phyloP scores from a whole-genome alignment of 2,888 invertebrate species.

The Coremacera marginata region DNA sequence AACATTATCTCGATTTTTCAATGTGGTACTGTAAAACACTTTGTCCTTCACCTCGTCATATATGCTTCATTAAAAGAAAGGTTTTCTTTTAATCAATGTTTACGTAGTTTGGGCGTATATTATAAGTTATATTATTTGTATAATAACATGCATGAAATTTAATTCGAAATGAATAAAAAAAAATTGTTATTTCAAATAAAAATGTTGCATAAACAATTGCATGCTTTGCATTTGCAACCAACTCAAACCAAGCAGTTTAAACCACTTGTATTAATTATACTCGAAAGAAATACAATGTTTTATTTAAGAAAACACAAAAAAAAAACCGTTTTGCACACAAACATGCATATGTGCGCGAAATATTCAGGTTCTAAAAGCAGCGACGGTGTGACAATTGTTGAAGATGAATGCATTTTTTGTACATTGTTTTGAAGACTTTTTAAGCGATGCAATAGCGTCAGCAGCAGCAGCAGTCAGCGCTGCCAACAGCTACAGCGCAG shows the following conservation, averaged over 20 bases:
- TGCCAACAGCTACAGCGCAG: neutral
- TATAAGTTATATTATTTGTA: neutral
- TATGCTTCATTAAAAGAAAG: too few species aligned
- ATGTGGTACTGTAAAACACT: too few species aligned
- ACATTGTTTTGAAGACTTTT: conserved; percentile 6
- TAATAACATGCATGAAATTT: neutral
- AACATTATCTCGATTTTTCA: too few species aligned
- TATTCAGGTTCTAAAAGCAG: conserved; percentile 13
- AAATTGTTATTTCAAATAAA: neutral
- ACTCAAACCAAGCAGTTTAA: neutral
- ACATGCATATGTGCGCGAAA: neutral
- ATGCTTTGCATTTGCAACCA: neutral
- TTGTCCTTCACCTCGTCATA: too few species aligned
- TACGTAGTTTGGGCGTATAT: too few species aligned
- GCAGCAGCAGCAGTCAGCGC: neutral
- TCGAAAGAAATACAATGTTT: conserved; percentile 31
- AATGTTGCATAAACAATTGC: conserved; percentile 13
- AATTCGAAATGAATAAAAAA: neutral
- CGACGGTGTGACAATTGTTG: conserved; percentile 9
- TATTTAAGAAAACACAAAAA: neutral
- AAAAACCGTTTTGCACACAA: neutral
- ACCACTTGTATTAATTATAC: conserved; percentile 33
- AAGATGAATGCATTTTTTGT: conserved; percentile 9
- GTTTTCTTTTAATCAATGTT: too few species aligned
- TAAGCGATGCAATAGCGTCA: neutral